Evolutionary conservation across 2,113 vertebrate species (phyloP).

Genomic region (Calidris pugnax): DNA sequence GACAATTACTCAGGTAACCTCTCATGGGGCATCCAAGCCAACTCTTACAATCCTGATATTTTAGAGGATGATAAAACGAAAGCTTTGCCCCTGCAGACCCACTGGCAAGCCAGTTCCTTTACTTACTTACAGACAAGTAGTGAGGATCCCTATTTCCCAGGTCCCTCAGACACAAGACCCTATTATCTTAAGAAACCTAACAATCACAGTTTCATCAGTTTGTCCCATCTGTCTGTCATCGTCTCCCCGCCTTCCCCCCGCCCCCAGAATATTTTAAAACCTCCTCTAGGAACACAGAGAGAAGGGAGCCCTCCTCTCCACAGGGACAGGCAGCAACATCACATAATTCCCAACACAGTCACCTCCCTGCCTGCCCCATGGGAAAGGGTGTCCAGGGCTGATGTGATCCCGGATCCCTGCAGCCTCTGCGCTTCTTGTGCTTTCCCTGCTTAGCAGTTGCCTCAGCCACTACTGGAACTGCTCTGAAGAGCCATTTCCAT

Average conservation of each 20-base stretch:
- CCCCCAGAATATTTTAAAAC: neutral
- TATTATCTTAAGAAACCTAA: neutral
- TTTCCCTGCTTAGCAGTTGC: neutral
- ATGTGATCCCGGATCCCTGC: neutral
- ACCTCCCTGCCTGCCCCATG: no score
- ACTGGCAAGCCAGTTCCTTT: neutral
- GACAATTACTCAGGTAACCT: neutral
- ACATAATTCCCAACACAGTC: neutral
- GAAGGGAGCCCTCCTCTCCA: neutral
- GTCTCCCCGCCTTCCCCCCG: no score
- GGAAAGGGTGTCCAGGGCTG: neutral
- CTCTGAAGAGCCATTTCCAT: neutral
- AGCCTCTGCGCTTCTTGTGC: neutral
- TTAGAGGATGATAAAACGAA: neutral
- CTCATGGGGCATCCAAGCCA: neutral
- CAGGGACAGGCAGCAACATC: neutral
- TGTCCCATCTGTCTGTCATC: no score
- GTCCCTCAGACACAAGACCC: neutral
- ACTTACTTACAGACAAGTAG: neutral
- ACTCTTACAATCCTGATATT: neutral
- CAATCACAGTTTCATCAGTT: neutral
- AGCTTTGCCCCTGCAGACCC: neutral
- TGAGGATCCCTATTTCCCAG: rapidly evolving
- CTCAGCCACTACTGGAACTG: neutral
- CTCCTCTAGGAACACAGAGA: rapidly evolving